phyloP scores from a whole-genome alignment of 1,140 invertebrate species.

The Pseudomyrmex cubaensis region DNA sequence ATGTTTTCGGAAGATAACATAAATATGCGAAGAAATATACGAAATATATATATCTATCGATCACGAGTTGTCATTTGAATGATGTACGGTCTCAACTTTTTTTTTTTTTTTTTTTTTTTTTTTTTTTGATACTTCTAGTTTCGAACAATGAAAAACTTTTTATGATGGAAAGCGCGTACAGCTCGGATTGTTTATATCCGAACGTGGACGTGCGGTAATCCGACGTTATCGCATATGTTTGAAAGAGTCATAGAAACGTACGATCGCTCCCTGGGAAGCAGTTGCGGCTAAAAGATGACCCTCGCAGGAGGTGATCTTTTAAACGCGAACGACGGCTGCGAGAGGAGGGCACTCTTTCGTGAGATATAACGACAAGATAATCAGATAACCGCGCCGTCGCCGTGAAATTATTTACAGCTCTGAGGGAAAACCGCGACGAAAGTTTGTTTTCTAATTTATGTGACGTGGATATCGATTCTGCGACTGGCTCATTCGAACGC shows the following conservation, averaged over 20 bases:
- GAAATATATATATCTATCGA: too few relatives aligned
- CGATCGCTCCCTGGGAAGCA: constrained; percentile 65
- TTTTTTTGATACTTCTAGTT: not conserved
- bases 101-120: constrained; percentile 1
- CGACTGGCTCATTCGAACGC: constrained; percentile 21
- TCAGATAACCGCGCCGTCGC: constrained; percentile 30
- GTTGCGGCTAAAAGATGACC: constrained; percentile 59
- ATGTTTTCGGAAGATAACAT: too few relatives aligned
- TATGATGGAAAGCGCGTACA: not conserved
- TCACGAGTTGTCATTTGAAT: too few relatives aligned
- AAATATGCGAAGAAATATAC: too few relatives aligned
- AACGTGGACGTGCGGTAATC: constrained; percentile 35
- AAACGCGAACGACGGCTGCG: constrained; percentile 55
- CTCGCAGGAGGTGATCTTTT: constrained; percentile 67
- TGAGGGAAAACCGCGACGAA: not conserved
- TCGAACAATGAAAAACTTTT: constrained; percentile 26
- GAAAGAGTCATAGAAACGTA: constrained; percentile 64
- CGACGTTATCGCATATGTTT: constrained; percentile 50
- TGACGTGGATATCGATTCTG: constrained; percentile 1
- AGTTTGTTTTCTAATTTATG: constrained; percentile 39
- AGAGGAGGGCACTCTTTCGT: not conserved
- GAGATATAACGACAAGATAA: constrained; percentile 56
- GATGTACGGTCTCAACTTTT: too few relatives aligned
- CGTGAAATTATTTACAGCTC: constrained; percentile 19
- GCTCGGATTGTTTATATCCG: constrained; percentile 35